Evolutionary conservation across 2,888 invertebrate genomes (phyloP), one percentile per base, ranked within the genome.

Genomic region (Blastobasis adustella): DNA sequence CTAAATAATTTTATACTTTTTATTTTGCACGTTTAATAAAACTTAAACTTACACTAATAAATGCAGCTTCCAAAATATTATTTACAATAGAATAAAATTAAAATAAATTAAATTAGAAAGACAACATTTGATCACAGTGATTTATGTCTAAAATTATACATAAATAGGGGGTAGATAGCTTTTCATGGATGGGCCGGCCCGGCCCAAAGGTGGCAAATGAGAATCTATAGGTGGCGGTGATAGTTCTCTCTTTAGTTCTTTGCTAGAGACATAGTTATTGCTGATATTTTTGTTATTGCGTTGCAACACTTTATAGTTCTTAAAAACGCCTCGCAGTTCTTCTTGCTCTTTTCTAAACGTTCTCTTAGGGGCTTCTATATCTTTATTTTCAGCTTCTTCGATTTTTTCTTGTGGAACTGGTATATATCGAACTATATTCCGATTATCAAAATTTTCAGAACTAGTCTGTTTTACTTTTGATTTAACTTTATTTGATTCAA

Each of bases 261-360:
- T 72, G 45, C 67, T 63, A 47, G 23, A 23, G 2, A 67, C 63
- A 55, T 71, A 66, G 41, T 71, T 68, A n/a, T 55, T 53, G 41
- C 68, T 74, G 37, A 68, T 69, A 42, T 63, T 62, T 55, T 69
- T 73, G 53, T 76, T 76, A 56, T 81, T 82, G 49, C 87, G 69
- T 58, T 85, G 83, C 55, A 88, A 64, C 23, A 85, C 77, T 70
- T 88, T 88, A 54, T 88, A 88, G 60, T 85, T 88, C 67, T 82
- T 88, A 36, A 87, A 80, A 23, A 76, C 69, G 6, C 86, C 85
- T 6, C 73, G 69, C 46, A 84, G 60, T 65, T 83, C 84, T 52
- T 75, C 71, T 45, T 75, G 71, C 44, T 79, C 72, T 49, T 63
- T 62, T 60, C 69, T 68, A 37, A 64, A 50, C 44, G 63, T 62